These are phyloP conservation scores for Callipepla californica DNA, from an alignment of 2,113 vertebrate genomes.

Conservation along the genomic window DNA sequence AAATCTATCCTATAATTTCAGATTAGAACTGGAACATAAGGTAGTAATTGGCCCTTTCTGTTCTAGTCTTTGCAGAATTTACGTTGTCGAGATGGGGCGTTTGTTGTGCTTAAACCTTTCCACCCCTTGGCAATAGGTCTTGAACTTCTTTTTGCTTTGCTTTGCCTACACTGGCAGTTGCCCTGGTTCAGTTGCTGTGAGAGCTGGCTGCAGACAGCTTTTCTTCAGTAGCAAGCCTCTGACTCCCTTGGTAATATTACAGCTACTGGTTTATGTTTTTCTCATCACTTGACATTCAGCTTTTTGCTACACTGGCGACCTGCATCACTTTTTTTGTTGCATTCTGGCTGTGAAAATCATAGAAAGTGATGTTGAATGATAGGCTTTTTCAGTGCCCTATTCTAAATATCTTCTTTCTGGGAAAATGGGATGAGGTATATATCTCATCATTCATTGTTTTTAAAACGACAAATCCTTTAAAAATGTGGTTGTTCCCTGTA, in stretches of 20 bases:
- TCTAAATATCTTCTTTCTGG: not conserved
- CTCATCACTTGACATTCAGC: not conserved
- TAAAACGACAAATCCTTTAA: not conserved
- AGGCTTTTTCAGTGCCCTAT: not conserved
- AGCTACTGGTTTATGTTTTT: not conserved
- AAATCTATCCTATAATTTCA: constrained; percentile 51
- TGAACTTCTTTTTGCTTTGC: not conserved
- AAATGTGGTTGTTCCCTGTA: not conserved
- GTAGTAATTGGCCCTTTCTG: constrained; percentile 39
- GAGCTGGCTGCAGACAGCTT: not conserved
- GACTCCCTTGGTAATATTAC: not conserved
- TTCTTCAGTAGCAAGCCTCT: not conserved
- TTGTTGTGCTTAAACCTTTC: constrained; percentile 26
- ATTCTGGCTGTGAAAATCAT: not conserved
- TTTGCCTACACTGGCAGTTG: not conserved
- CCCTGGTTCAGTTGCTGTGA: not conserved
- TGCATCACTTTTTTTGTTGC: not conserved
- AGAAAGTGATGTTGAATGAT: not conserved
- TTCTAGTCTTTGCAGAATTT: not conserved
- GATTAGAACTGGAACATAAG: constrained; percentile 40
- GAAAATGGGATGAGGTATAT: not conserved
- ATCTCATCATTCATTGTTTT: not conserved
- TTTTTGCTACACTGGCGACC: not conserved
- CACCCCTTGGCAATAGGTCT: not conserved
- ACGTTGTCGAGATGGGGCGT: accelerated